Base-by-base conservation (phyloP, 2,113 vertebrate genomes). In the Podiceps cristatus region DNA sequence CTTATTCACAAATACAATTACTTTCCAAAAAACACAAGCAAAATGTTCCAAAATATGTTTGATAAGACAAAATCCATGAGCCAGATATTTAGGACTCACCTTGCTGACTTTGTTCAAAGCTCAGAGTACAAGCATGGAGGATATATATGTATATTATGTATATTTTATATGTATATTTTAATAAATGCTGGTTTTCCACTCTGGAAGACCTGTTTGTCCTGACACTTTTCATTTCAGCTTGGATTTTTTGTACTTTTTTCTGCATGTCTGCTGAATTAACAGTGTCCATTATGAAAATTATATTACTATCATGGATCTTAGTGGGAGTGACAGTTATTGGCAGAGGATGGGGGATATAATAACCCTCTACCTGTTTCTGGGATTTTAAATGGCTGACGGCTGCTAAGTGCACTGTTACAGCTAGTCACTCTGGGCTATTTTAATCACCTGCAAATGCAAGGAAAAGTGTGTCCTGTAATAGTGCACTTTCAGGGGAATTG, bases 331-430 rank as follows among this genome's bases (percentile, higher is more conserved):
- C 37, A 44, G 63, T 62, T 92, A 83, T 27, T 92, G 63, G 33
- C 22, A 81, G 44, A 72, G 23, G 23, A 67, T 35, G 49, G 47
- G 18, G 27, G 8, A 64, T 78, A 44, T 59, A 93, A 74, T 47
- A 93, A 67, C 40, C 4, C 19, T 81, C 12, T 47, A 55, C 52
- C n/a, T 96, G 42, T 93, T 94, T 89, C 64, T 84, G 55, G 28
- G 7, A 72, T 73, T 91, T 95, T 40, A 91, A 93, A 78, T 62
- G 50, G 76, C 55, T 96, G 56, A 78, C 67, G 28, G 33, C 55
- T 92, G 50, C 63, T 86, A 91, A 94, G 45, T 82, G 77, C 84
- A 55, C 47, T 93, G n/a, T 81, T 75, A 63, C n/a, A 93, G 52
- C 42, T 74, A 63, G 31, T 85, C 37, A 72, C 12, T 87, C 18